Base-by-base conservation (phyloP, 2,888 invertebrate species). In the Melanostoma scalare region DNA sequence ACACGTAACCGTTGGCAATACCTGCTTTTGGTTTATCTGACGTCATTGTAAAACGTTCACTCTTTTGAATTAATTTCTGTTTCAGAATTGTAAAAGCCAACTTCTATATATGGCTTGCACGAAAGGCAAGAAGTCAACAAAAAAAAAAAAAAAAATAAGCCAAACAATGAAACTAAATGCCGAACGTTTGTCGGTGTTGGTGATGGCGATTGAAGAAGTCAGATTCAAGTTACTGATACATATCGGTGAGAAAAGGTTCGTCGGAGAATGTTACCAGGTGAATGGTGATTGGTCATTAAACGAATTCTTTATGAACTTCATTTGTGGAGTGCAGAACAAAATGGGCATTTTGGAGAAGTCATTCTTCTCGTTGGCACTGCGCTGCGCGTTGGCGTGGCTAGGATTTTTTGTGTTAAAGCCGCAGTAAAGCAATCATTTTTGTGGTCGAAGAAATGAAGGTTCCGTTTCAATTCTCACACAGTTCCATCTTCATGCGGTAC, bases 11-110 rank as follows among this genome's bases (percentile, higher is more conserved):
- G 63, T 58, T 73, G 63, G 56, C 73, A 78, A 61, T 77, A 81
- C 60, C 55, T 61, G 40, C 56, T 78, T 72, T 63, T 73, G 56
- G 61, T 20, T 53, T 55, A 58, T 72, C 77, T 82, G 82, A 82
- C 82, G 82, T 82, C 82, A 82, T 72, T 61, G 63, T 76, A 76
- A 61, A 72, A 81, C 81, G 77, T 81, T 81, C 77, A 81, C 81
- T 81, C 81, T 81, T 81, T 81, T 48, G 73, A 68, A 58, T 73
- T 69, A 61, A 53, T 82, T 82, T 82, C 81, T 77, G 81, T 82
- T 82, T 82, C 77, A 56, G 65, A 75, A 81, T 76, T 71, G 35
- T 38, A 48, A 30, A 40, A 40, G 55, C 38, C n/a, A 4, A 50
- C 58, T 35, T 20, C 35, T 40, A 63, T 68, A 53, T 82, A 78